These are phyloP conservation scores for Aromia moschata DNA, from an alignment of 2,888 invertebrate genomes.

Conservation along the genomic window DNA sequence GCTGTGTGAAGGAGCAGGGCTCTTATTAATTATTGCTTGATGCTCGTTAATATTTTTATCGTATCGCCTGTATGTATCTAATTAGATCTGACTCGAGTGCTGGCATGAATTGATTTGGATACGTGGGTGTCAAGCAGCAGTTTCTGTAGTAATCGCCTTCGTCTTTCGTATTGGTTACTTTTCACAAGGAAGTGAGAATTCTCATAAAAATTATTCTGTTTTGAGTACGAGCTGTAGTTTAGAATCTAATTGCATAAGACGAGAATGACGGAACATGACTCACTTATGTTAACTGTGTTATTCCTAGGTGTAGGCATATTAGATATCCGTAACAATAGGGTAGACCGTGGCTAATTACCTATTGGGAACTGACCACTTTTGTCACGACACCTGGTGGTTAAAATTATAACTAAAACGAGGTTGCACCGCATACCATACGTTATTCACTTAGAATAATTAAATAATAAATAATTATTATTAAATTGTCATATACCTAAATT, in stretches of 20 bases:
- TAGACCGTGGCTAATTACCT: too few species aligned
- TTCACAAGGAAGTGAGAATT: constrained; percentile 36
- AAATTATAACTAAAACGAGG: too few species aligned
- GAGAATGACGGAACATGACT: not conserved
- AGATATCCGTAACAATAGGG: too few species aligned
- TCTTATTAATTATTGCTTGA: constrained; percentile 42
- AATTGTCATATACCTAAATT: too few species aligned
- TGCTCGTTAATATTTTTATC: constrained; percentile 46
- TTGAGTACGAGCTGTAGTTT: not conserved
- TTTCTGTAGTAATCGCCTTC: constrained; percentile 30
- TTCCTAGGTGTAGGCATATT: too few species aligned
- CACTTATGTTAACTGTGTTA: too few species aligned
- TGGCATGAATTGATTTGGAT: constrained; percentile 47
- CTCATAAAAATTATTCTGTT: constrained; percentile 17
- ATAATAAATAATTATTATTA: too few species aligned
- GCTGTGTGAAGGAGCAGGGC: constrained; percentile 22
- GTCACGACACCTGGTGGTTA: too few species aligned
- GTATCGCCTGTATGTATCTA: constrained; percentile 45
- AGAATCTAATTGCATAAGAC: constrained; percentile 6
- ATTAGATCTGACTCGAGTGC: constrained; percentile 44
- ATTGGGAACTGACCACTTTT: too few species aligned
- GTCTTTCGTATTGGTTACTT: constrained; percentile 15
- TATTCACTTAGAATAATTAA: too few species aligned
- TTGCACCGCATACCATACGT: too few species aligned
- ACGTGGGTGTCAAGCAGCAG: constrained; percentile 38